Evolutionary conservation across 2,888 invertebrate species (phyloP), one percentile per base, ranked within the genome.

Genomic region (Limulus polyphemus): DNA sequence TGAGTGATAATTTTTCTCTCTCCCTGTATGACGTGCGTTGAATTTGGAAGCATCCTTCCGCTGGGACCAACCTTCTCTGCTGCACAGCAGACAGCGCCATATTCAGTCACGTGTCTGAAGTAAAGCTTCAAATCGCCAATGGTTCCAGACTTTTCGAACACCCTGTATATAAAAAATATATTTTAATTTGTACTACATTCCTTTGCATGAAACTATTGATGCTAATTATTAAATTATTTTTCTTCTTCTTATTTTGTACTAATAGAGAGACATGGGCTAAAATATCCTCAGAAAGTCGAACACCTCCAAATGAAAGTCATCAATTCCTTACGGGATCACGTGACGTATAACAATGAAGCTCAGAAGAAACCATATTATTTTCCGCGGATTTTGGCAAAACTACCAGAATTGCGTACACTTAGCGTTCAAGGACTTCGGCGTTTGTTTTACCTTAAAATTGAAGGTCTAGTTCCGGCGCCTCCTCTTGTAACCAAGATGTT

Each of bases 241-340:
- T 32, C 4, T n/a, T n/a, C 4, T 32, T 32, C 32, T 32, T 55
- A 56, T 48, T 60, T 55, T 59, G 17, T 60, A 57, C 64, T 75
- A 76, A 56, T 82, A 94, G 94, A 93, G 78, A 85, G 95, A 46
- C 93, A 93, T 75, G 94, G 94, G 56, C 79, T 97, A 70, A 87
- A 87, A 74, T 93, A 95, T 74, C 90, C 91, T 0, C 87, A 88
- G 74, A 86, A 89, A 71, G 90, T 97, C 70, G 97, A 98, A 76
- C 90, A 90, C 72, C 81, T 97, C 16, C 95, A 98, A 77, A 93
- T 91, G 88, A 94, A 93, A 78, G 90, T 98, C 73, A 92, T 97
- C 72, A 89, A 90, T 66, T 92, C 94, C 64, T 81, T 98, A 63
- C 85, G 94, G 55, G 97, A 98, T 74, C 97, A 98, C 80, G 93